Evolutionary conservation across 2,113 vertebrate species (phyloP), one percentile per base, ranked within the genome.

Genomic region (Anguilla rostrata): DNA sequence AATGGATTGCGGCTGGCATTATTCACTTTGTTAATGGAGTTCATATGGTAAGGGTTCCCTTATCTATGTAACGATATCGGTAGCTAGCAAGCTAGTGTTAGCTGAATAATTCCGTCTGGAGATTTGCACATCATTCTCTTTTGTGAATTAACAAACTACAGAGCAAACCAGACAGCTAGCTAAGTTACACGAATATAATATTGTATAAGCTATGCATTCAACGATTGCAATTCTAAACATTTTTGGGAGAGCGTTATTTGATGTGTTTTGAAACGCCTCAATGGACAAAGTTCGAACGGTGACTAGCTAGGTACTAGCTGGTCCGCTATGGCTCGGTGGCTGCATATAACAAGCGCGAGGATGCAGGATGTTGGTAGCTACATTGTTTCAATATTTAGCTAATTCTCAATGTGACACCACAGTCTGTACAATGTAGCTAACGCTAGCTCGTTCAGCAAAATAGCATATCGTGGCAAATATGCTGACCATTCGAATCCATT

Each of bases 251-350:
- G n/a, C n/a, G 3, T 78, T 18, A 11, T 71, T 39, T 14, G 15
- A 84, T 29, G 39, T 43, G 41, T 75, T 49, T 12, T 34, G 41
- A 39, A 78, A 49, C 66, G 83, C 34, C 40, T 80, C 39, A 40
- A 39, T 80, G 39, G 34, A 39, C 78, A 29, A 80, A 80, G 78
- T 80, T 80, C 39, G 78, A 80, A 41, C 18, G 78, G 78, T 39
- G 14, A 34, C 75, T 34, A 39, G n/a, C 83, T 85, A 20, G 78
- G 34, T 34, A 34, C 66, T 92, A 93, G 91, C 89, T 92, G 53
- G 66, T 53, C 79, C 82, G 87, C 87, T 34, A 34, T 94, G 94
- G 86, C 90, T 85, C 86, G 87, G 57, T 85, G 88, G 57, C 41
- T 18, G 11, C 2, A n/a, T 79, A n/a, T 18, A 57, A 34, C 7